Base-by-base conservation (phyloP, 2,888 invertebrate genomes). In the Scaptodrosophila latifasciaeformis region DNA sequence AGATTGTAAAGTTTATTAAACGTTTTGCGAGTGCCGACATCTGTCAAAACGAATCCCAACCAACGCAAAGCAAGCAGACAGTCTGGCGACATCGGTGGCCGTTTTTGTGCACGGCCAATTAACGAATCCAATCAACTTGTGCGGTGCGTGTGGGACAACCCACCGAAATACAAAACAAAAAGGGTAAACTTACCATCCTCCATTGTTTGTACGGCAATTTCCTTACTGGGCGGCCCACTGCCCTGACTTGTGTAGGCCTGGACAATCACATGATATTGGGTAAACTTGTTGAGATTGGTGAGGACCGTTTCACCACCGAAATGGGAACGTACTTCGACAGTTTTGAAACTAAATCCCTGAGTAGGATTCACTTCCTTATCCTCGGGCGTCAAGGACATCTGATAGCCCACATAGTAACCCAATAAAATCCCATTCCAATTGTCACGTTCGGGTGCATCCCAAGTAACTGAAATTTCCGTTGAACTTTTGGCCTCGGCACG, bases 221-320 rank as follows among this genome's bases (percentile, higher is more conserved):
- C 92, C 54, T 93, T 92, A 34, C 93, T 94, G 9, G 93, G 91
- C 1, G 95, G 95, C 0, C 95, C 95, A 40, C 94, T 92, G 18
- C 95, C 95, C 76, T 94, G 89, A 78, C 93, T 94, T 69, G 95
- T 95, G 82, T 94, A 95, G 18, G 95, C 94, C 86, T 95, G 94
- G 1, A 95, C 93, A 39, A 95, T 92, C 21, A 95, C 91, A 67
- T 92, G 92, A 81, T 95, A 95, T 4, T 91, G 90, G 1, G 94
- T 92, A 84, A 91, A 94, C 85, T 94, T 94, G 79, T 91, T 90
- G 29, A 95, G 88, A 29, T 92, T 92, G 46, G 90, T 89, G 21
- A 93, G 86, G 6, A 90, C 88, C 1, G 92, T 90, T 59, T 93
- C 90, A 30, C 90, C 90, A 0, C 92, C 91, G 56, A 90, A 90